Evolutionary conservation across 2,797 vertebrate genomes (phyloP), one percentile per base, ranked within the genome.

Genomic region (Pteropus rufus): DNA sequence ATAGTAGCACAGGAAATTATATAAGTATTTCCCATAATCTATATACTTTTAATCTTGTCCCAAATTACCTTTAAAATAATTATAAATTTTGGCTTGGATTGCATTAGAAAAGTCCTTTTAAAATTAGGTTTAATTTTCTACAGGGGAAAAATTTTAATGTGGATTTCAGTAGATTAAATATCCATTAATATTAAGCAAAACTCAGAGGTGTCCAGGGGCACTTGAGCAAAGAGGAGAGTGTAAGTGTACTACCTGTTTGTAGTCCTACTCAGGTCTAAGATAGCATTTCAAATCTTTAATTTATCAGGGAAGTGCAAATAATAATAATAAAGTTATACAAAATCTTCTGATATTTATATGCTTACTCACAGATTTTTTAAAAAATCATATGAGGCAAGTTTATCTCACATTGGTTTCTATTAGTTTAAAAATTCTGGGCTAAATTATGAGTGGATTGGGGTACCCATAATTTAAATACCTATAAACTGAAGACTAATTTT

Each of bases 121-220:
- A 92, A 94, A 65, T n/a, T 81, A 88, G 49, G 26, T 72, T 93
- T 29, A 82, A 65, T 89, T 77, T 95, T 96, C 67, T 39, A 82
- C 10, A 89, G 24, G 62, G 36, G 23, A 26, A 77, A 34, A 46
- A 64, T 76, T 58, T 10, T 11, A 82, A 69, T 29, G 56, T 39
- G 14, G 65, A 81, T 81, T 87, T 81, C 29, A 41, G 49, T 70
- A 29, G 44, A 88, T 73, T 72, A 92, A 46, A 82, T 89, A 80
- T 86, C 7, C 69, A 72, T 18, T 56, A 73, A 69, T 89, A 23
- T 79, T 60, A 81, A 95, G 2, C 46, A 93, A 89, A 85, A 91
- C 7, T 1, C 58, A 62, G 65, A 41, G 31, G 15, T 82, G 4
- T 56, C 34, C 19, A 29, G 23, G 46, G 10, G 18, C 3, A 75